Base-by-base conservation (phyloP, 2,113 vertebrate species). In the Talpa occidentalis region DNA sequence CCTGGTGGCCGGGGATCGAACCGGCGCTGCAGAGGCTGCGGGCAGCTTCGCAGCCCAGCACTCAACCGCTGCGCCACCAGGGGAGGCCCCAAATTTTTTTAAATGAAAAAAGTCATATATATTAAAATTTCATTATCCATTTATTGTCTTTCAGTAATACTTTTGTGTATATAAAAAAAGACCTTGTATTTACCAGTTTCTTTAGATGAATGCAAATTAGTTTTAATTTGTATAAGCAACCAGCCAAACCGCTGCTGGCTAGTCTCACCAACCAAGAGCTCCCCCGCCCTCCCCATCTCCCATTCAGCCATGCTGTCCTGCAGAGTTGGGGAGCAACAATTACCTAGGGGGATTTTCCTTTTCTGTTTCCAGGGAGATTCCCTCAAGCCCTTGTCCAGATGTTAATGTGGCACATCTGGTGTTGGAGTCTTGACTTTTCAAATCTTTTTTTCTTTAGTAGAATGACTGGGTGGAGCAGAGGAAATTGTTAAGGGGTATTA, bases 301-400 rank as follows among this genome's bases (percentile, higher is more conserved):
- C 8, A 10, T 16, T 32, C 30, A 24, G 4, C 66, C 42, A 1
- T 6, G 6, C 22, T 42, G 35, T 9, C 60, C 28, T 35, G 49
- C 62, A 28, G 84, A 80, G 30, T 37, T 42, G 9, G 21, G 77
- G 28, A 94, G 60, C 52, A 74, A 30, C 44, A 22, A 24, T 73
- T 62, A 92, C 76, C 78, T 37, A 44, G 21, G 88, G 44, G 83
- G 59, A 0, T 56, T 69, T 44, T 28, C 3, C 30, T 62, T 89
- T 81, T 82, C 35, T 74, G 64, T 84, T 96, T 86, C 84, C 70
- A 72, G 40, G 79, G 89, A 93, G 54, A 95, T 82, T 76, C 88
- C n/a, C 83, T 67, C 60, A 80, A 96, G 87, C 72, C 83, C 87
- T 59, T 8, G 26, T 96, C 94, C 91, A 94, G 96, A 97, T 96